phyloP scores from a whole-genome alignment of 2,888 invertebrate genomes.

The Malthinus seriepunctatus region DNA sequence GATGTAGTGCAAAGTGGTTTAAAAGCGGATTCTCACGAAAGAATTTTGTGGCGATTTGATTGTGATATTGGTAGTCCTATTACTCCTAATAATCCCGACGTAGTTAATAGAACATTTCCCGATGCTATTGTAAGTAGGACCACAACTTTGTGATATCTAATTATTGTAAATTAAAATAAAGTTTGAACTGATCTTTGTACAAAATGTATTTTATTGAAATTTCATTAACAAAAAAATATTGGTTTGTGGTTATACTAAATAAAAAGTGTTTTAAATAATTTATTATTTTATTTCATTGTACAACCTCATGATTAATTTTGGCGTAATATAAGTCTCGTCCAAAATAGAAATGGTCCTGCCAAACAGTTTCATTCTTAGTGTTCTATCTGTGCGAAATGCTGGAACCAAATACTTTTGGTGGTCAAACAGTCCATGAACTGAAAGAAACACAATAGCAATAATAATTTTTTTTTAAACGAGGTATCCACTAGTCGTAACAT shows the following conservation, averaged over 20 bases:
- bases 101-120: conserved; percentile 48
- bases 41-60: conserved; percentile 55
- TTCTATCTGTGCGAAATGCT: no score
- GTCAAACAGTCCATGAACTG: no score
- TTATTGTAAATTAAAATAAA: conserved; percentile 20
- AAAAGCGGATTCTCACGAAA: conserved; percentile 78
- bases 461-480: no score
- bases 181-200: conserved; percentile 26
- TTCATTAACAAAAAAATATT: conserved; percentile 9
- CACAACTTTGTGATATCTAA: conserved; percentile 53
- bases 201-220: conserved; percentile 20
- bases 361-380: no score
- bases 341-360: no score
- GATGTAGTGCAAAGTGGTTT: conserved; percentile 88
- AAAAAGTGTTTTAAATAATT: conserved; percentile 8
- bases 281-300: background rate
- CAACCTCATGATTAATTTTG: no score
- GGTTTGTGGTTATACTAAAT: conserved; percentile 1
- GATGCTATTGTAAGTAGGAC: conserved; percentile 52
- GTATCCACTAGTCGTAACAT: no score
- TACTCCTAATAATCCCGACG: conserved; percentile 52
- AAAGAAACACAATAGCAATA: no score
- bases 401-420: no score
- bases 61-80: conserved; percentile 52
- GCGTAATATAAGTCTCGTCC: no score